Conservation (phyloP, 2,888 invertebrate species). For the Allacma fusca region DNA sequence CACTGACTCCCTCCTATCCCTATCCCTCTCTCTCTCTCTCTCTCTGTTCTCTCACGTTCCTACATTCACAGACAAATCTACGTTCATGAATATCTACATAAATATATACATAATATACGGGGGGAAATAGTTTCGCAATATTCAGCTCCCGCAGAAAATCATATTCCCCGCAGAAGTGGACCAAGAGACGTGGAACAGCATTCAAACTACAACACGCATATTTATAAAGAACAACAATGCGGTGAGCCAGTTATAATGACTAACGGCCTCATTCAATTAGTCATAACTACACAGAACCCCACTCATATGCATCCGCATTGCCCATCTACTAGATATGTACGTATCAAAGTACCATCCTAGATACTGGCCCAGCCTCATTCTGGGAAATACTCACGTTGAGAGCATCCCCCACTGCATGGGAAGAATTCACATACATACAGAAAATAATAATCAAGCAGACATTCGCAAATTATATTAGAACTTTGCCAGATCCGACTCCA, state of each 20-base stretch:
- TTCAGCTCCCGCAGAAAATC: no score
- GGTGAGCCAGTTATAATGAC: conserved; percentile 6
- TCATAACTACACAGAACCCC: not conserved
- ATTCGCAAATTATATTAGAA: not conserved
- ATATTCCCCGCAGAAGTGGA: no score
- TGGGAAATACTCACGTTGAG: not conserved
- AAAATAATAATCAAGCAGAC: not conserved
- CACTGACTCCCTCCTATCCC: no score
- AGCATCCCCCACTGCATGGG: not conserved
- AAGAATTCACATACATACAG: no score
- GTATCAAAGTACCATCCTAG: no score
- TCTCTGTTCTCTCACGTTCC: not conserved
- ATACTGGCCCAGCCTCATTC: not conserved
- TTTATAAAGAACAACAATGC: not conserved
- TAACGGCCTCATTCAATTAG: not conserved
- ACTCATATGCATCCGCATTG: not conserved
- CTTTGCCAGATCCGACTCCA: not conserved
- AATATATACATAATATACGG: no score
- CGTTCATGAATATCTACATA: no score
- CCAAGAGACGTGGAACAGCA: no score
- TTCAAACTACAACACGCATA: not conserved
- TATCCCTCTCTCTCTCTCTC: no score
- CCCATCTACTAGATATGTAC: not conserved
- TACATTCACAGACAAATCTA: not conserved
- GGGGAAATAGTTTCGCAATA: no score